These are phyloP conservation scores for Philypnodon macrostomus DNA, from an alignment of 2,797 vertebrate genomes.

Conservation along the genomic window DNA sequence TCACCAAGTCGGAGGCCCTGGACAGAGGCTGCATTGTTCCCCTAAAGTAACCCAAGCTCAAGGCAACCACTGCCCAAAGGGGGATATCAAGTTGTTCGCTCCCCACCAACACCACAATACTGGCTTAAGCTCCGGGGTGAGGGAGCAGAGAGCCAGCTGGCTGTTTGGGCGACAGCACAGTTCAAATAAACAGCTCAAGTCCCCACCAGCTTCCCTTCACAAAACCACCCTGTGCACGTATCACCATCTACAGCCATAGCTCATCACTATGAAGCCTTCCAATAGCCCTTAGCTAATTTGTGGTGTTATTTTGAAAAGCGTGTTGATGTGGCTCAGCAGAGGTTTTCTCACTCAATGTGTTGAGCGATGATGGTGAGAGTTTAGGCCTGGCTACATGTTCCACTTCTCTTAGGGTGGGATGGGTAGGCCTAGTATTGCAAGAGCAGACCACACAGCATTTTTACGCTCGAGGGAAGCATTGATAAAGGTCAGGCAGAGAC, in stretches of 20 bases:
- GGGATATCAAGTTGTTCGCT: slow-evolving; percentile 74
- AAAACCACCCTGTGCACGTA: slow-evolving; percentile 46
- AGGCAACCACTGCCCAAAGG: slow-evolving; percentile 64
- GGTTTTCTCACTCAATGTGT: slow-evolving; percentile 29
- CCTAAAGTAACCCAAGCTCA: slow-evolving; percentile 73
- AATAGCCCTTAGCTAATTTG: slow-evolving; percentile 58
- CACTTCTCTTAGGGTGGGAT: slow-evolving; percentile 22
- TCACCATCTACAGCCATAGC: slow-evolving; percentile 55
- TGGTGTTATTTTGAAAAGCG: slow-evolving; percentile 65
- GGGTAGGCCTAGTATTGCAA: slow-evolving; percentile 45
- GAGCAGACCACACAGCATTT: slow-evolving; percentile 45
- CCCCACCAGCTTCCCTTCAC: slow-evolving; percentile 55
- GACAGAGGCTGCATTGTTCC: slow-evolving; percentile 82
- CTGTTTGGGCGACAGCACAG: slow-evolving; percentile 72
- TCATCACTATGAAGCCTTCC: slow-evolving; percentile 56
- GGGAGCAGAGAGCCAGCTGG: slow-evolving; percentile 78
- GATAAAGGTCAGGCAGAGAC: slow-evolving; percentile 26
- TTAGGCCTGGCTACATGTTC: slow-evolving; percentile 29
- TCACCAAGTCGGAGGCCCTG: slow-evolving; percentile 62
- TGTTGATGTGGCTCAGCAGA: slow-evolving; percentile 50
- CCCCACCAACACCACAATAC: slow-evolving; percentile 63
- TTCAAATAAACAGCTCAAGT: slow-evolving; percentile 81
- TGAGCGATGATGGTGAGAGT: slow-evolving; percentile 33
- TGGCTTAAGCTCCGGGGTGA: slow-evolving; percentile 64
- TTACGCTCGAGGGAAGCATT: slow-evolving; percentile 21